These are phyloP conservation scores for Coregonus clupeaformis DNA, from an alignment of 2,113 vertebrate species.

Conservation along the genomic window DNA sequence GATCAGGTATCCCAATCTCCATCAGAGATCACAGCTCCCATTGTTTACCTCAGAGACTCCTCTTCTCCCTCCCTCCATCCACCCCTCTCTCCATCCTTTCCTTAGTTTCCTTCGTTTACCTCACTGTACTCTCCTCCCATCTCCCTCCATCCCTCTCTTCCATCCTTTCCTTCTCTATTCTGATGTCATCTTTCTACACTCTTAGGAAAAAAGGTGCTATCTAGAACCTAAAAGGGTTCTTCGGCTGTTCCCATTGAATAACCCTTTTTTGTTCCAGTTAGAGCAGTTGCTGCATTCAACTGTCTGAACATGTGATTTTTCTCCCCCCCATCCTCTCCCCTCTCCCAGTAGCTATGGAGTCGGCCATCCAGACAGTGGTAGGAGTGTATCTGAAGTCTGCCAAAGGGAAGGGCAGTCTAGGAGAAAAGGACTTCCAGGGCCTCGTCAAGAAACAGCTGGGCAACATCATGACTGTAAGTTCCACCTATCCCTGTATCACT, in stretches of 20 bases:
- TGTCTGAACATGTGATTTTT: background rate
- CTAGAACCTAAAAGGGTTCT: background rate
- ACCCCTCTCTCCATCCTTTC: background rate
- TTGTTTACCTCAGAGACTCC: too few species aligned
- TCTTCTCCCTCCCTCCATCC: slow-evolving; percentile 23
- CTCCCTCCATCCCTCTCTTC: slow-evolving; percentile 9
- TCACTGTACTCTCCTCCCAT: background rate
- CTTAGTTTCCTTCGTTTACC: background rate
- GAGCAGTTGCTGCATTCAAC: too few species aligned
- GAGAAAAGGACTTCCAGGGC: slow-evolving; percentile 58
- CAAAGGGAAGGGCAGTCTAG: slow-evolving; percentile 60
- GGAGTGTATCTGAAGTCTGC: slow-evolving; percentile 55
- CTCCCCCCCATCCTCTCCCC: slow-evolving; percentile 3
- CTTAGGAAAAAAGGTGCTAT: too few species aligned
- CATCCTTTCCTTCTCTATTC: slow-evolving; percentile 31
- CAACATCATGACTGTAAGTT: slow-evolving; percentile 63
- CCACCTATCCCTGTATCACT: background rate
- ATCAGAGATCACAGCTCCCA: slow-evolving; percentile 76
- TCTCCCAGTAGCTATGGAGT: slow-evolving; percentile 62
- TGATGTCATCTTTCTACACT: slow-evolving; percentile 42
- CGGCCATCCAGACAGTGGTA: slow-evolving; percentile 67
- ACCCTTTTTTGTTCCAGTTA: too few species aligned
- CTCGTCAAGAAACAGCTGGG: slow-evolving; percentile 61
- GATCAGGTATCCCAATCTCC: slow-evolving; percentile 61
- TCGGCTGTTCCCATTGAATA: slow-evolving; percentile 1